Percentiles rank a stretch among this genome's conserved stretches.
Conservation (phyloP, 2,888 invertebrate genomes). For the Norana najaformis region DNA sequence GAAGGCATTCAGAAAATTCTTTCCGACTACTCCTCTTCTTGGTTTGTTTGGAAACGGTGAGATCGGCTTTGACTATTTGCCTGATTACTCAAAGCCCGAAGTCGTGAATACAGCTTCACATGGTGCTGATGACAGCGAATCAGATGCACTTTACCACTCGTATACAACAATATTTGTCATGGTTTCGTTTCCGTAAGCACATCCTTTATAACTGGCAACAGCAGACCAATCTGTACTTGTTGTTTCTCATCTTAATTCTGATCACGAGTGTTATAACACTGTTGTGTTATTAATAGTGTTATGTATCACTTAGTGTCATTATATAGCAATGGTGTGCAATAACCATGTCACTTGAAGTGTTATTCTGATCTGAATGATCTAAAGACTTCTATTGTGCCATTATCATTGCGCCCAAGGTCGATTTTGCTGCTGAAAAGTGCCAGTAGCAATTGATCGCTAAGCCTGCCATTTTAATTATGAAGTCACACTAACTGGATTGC, state of each 20-base stretch:
- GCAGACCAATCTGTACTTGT: background rate
- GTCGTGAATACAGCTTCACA: background rate
- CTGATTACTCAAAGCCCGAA: constrained; percentile 36
- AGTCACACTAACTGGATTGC: background rate
- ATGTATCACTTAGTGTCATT: too few relatives aligned
- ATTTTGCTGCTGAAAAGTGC: too few relatives aligned
- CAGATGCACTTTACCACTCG: constrained; percentile 37
- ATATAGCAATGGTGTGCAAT: too few relatives aligned
- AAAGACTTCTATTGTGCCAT: too few relatives aligned
- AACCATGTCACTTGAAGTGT: too few relatives aligned
- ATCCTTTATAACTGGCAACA: background rate
- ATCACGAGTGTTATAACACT: too few relatives aligned
- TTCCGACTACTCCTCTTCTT: constrained; percentile 63
- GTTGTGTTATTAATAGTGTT: too few relatives aligned
- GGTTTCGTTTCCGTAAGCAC: constrained; percentile 34
- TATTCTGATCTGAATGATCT: too few relatives aligned
- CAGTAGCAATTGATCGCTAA: too few relatives aligned
- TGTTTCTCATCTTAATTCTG: too few relatives aligned
- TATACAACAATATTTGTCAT: constrained; percentile 44
- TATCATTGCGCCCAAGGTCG: too few relatives aligned
- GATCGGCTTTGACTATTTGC: constrained; percentile 54
- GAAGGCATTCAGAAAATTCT: constrained; percentile 59
- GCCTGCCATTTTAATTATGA: background rate
- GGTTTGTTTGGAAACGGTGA: constrained; percentile 65
- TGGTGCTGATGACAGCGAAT: background rate